phyloP scores from a whole-genome alignment of 2,797 vertebrate species.

The Tapera naevia region DNA sequence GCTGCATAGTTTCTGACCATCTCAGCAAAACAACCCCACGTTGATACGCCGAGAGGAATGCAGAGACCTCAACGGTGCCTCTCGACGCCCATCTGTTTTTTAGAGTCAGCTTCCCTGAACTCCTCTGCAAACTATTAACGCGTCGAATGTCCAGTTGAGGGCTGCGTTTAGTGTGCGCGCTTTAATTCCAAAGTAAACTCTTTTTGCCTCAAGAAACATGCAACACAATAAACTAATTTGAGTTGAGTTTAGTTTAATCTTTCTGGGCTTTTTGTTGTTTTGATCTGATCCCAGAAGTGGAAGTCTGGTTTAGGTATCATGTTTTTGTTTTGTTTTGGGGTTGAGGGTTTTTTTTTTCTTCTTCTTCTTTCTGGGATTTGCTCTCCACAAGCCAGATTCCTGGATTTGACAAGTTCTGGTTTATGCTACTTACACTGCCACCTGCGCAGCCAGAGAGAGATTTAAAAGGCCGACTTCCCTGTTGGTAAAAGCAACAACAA shows the following conservation, averaged over 20 bases:
- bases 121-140: constrained; percentile 67
- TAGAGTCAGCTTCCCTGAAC: constrained; percentile 54
- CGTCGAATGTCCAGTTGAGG: constrained; percentile 31
- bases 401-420: constrained; percentile 68
- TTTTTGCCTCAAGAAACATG: constrained; percentile 66
- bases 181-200: constrained; percentile 72
- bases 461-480: constrained; percentile 36
- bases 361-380: constrained; percentile 51
- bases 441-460: constrained; percentile 34
- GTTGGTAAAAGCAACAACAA: constrained; percentile 41
- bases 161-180: constrained; percentile 9
- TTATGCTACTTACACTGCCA: constrained; percentile 70
- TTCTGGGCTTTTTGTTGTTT: constrained; percentile 63
- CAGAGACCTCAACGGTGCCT: constrained; percentile 56
- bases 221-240: constrained; percentile 72
- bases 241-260: constrained; percentile 68
- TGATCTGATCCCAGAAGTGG: constrained; percentile 69
- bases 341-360: not conserved
- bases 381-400: constrained; percentile 52
- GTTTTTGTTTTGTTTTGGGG: constrained; percentile 66
- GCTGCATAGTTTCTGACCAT: constrained; percentile 54
- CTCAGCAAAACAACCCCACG: constrained; percentile 37
- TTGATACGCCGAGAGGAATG: not conserved
- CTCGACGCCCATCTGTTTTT: constrained; percentile 68
- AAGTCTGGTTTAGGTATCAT: constrained; percentile 69